Base-by-base conservation (phyloP, 2,888 invertebrate genomes). In the Stenoptilia bipunctidactyla region DNA sequence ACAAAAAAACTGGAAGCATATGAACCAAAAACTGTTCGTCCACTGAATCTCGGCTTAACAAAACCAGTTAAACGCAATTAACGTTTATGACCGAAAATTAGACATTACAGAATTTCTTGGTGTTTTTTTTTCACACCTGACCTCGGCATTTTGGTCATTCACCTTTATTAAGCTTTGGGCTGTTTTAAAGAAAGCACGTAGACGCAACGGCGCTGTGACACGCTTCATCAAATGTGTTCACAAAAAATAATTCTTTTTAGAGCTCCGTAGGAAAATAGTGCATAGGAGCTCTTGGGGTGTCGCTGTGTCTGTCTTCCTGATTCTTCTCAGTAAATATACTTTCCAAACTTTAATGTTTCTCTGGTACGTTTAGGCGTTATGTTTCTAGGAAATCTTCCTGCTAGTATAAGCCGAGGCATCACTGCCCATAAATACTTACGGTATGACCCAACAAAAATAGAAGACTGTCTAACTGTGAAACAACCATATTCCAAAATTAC, bases 31-130 rank as follows among this genome's bases (percentile, higher is more conserved):
- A 52, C 58, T 54, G 58, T 58, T 56, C 50, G 53, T 41, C 45
- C 53, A 50, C 51, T 55, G 54, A 60, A 55, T 55, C 25, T 25
- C 12, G 30, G 30, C 30, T 10, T 9, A 30, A 30, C n/a, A 30
- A 30, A 53, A 52, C 53, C 57, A 51, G 54, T 66, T 66, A 60
- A 55, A 53, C 48, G 46, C 66, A 67, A 72, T 73, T 69, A 71
- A 68, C 51, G 56, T 69, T 72, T 70, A 73, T 59, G 66, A 65
- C 50, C 68, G 57, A 66, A 72, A 75, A 71, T 72, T 67, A 67
- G 70, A 68, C 66, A 68, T 63, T 58, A 58, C 66, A 66, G 66
- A 67, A 71, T 70, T 55, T 51, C 55, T 43, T 39, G 40, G 40
- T 36, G 44, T 58, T 62, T 69, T 69, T 62, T 58, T 57, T 53